Percentiles rank a stretch among this genome's conserved stretches.
phyloP scores from a whole-genome alignment of 1,140 invertebrate species.

The Zaprionus ghesquierei region DNA sequence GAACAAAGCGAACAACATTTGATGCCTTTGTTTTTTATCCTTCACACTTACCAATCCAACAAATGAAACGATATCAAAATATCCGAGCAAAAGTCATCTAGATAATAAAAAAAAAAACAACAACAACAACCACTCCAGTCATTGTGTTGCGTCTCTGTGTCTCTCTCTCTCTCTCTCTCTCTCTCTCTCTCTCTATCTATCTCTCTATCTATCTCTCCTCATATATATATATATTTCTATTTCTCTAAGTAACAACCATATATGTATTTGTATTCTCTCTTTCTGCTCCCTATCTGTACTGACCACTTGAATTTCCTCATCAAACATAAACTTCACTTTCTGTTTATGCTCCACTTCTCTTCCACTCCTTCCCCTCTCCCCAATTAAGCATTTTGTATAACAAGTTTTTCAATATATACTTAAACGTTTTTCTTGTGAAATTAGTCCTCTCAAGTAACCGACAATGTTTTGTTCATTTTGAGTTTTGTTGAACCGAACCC shows the following conservation, averaged over 20 bases:
- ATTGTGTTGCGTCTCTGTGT: conserved; percentile 63
- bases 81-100: conserved; percentile 51
- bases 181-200: conserved; percentile 22
- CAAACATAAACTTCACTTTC: conserved; percentile 41
- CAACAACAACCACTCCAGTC: conserved; percentile 51
- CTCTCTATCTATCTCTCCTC: conserved; percentile 23
- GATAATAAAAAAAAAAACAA: conserved; percentile 28
- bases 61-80: conserved; percentile 44
- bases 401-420: conserved; percentile 36
- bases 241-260: conserved; percentile 33
- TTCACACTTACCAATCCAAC: conserved; percentile 18
- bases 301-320: neutral
- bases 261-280: neutral
- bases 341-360: conserved; percentile 28
- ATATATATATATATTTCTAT: conserved; percentile 33
- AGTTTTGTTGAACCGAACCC: conserved; percentile 23
- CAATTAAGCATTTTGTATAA: conserved; percentile 62
- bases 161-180: conserved; percentile 34
- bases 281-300: neutral
- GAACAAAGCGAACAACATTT: conserved; percentile 42
- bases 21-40: conserved; percentile 42
- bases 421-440: conserved; percentile 48
- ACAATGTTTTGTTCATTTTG: conserved; percentile 33
- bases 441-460: conserved; percentile 8
- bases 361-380: neutral